A percentile compares a stretch with the other conserved stretches of the same genome.
Evolutionary conservation across 1,140 invertebrate species (phyloP).

Genomic region (Achatina immaculata): DNA sequence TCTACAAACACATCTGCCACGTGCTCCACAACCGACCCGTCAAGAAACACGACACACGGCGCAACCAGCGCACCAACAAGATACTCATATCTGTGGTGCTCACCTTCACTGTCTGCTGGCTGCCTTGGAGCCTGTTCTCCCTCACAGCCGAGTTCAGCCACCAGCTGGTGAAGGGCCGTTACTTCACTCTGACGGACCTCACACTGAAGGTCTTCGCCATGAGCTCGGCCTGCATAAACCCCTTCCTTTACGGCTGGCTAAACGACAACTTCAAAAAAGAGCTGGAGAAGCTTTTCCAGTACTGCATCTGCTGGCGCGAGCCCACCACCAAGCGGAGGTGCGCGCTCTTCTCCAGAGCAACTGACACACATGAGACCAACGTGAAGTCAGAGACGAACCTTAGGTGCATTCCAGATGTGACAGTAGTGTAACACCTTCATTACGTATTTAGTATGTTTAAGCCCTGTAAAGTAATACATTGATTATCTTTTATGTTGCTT

Average conservation of each 20-base stretch:
- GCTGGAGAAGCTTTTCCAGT: slow-evolving; percentile 54
- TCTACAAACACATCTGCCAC: slow-evolving; percentile 65
- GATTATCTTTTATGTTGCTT: too few species aligned
- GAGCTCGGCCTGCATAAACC: slow-evolving; percentile 87
- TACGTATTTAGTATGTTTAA: too few species aligned
- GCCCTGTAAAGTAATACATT: too few species aligned
- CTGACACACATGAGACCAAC: slow-evolving; percentile 26
- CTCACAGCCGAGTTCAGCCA: slow-evolving; percentile 61
- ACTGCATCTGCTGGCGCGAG: slow-evolving; percentile 3
- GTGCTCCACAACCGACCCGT: slow-evolving; percentile 60
- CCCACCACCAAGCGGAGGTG: background rate
- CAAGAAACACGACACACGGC: slow-evolving; percentile 63
- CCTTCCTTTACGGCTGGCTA: slow-evolving; percentile 81
- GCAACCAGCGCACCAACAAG: slow-evolving; percentile 82
- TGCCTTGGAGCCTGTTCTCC: slow-evolving; percentile 67
- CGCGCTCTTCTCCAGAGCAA: slow-evolving; percentile 35
- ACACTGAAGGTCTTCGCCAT: slow-evolving; percentile 73
- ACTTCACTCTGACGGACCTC: slow-evolving; percentile 63
- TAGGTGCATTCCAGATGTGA: background rate
- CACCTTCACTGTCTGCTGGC: slow-evolving; percentile 89
- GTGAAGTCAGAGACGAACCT: slow-evolving; percentile 4
- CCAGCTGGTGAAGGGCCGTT: slow-evolving; percentile 49
- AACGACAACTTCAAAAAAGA: slow-evolving; percentile 74
- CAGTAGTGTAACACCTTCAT: background rate
- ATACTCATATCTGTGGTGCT: slow-evolving; percentile 97